Evolutionary conservation across 1,140 invertebrate genomes (phyloP), one percentile per base, ranked within the genome.

Genomic region (Pogonomyrmex californicus): DNA sequence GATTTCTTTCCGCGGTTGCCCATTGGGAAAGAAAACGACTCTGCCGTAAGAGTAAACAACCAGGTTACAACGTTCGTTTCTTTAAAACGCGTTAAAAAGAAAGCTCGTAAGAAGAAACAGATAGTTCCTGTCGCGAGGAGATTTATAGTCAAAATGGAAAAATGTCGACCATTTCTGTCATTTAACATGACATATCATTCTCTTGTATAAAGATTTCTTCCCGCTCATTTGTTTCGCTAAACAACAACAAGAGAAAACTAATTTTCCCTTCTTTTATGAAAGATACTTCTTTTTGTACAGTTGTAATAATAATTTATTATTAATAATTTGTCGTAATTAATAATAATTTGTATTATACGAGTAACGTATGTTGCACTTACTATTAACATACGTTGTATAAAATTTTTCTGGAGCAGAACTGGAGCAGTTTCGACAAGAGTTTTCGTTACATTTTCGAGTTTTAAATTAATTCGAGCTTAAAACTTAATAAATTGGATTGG

Each of bases 1-100:
- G 33, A 6, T 30, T 30, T 81, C 63, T 79, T 86, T 73, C 10
- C 66, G 66, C 56, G 36, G 49, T 81, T 60, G 63, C 30, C 65
- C 12, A 30, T 58, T 56, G 30, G 41, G 56, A n/a, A 58, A 44
- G 23, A 68, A 82, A 88, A 68, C 68, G 56, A 82, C 85, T 49
- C 77, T 63, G 82, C 36, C 47, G 33, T 54, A 68, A 76, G 41
- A 83, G 87, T 88, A 81, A 83, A 86, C 86, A 88, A 87, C 65
- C 68, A 17, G 54, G 60, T 47, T 47, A 70, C 85, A 88, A 88
- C 87, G 87, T 88, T 86, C 70, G 62, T 86, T 86, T 47, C 30
- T n/a, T 83, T 76, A 71, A 76, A 87, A 87, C 49, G 77, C 77
- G 79, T 44, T 44, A 56, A 23, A 36, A 85, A 60, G 51, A 82